Conservation (phyloP, 1,140 invertebrate species). For the Anastrepha obliqua region DNA sequence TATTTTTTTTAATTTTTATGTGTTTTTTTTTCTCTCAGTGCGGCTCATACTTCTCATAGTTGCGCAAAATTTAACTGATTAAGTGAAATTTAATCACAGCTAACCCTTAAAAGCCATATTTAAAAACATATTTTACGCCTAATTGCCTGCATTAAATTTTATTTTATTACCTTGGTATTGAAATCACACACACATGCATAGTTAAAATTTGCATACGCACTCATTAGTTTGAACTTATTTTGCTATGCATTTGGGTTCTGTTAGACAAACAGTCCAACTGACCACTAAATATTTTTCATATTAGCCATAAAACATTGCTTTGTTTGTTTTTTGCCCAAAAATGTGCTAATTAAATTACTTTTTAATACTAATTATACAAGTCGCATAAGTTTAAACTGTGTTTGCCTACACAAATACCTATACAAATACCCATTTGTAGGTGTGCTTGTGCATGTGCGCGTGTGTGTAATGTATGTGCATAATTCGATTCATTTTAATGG, state of each 20-base stretch:
- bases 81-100: too few species aligned
- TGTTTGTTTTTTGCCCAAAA: constrained; percentile 10
- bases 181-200: not conserved
- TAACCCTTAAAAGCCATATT: too few species aligned
- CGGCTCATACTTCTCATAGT: too few species aligned
- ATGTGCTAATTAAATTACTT: constrained; percentile 33
- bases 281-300: constrained; percentile 3
- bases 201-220: not conserved
- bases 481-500: not conserved
- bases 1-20: too few species aligned
- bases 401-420: not conserved
- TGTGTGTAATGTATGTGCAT: not conserved
- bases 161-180: not conserved
- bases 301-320: not conserved
- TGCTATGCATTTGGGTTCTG: not conserved
- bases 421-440: not conserved
- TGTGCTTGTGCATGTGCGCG: not conserved
- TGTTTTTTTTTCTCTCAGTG: too few species aligned
- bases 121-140: not conserved
- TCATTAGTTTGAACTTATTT: too few species aligned
- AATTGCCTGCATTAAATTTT: not conserved
- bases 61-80: too few species aligned
- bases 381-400: not conserved
- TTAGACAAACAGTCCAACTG: not conserved
- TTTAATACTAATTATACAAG: constrained; percentile 15